phyloP scores from a whole-genome alignment of 2,797 vertebrate genomes.

The Leucoraja ocellata region DNA sequence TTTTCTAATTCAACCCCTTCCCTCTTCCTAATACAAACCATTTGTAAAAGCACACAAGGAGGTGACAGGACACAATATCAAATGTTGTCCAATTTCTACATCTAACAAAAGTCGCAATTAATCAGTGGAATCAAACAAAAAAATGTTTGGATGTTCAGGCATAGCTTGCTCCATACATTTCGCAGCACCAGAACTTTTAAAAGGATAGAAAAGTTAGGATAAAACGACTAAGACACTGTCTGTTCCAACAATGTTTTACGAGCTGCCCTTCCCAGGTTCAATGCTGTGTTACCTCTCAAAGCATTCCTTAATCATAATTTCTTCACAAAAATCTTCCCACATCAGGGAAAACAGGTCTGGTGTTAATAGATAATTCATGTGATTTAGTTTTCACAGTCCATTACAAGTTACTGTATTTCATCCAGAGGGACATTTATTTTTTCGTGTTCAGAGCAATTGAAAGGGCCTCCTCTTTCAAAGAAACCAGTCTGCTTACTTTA shows the following conservation, averaged over 20 bases:
- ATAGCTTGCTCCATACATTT: background rate
- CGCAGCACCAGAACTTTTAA: background rate
- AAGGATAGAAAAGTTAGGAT: background rate
- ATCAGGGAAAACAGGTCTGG: background rate
- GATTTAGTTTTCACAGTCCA: background rate
- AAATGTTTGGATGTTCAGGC: background rate
- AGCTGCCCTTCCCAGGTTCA: background rate
- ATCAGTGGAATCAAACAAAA: background rate
- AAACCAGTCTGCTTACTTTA: background rate
- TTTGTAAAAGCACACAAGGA: constrained; percentile 54
- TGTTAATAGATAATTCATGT: background rate
- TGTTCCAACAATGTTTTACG: background rate
- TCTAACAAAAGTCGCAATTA: constrained; percentile 31
- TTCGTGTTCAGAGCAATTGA: background rate
- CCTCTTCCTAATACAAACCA: constrained; percentile 55
- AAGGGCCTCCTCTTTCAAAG: too few species aligned
- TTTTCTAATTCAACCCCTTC: constrained; percentile 58
- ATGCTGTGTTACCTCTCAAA: background rate
- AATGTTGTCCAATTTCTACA: constrained; percentile 36
- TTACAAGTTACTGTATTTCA: background rate
- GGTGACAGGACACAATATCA: constrained; percentile 31
- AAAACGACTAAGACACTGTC: background rate
- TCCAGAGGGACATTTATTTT: background rate
- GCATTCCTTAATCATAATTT: background rate
- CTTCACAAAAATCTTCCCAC: background rate